These are phyloP conservation scores for Tyto alba DNA, from an alignment of 2,113 vertebrate species.

Conservation along the genomic window DNA sequence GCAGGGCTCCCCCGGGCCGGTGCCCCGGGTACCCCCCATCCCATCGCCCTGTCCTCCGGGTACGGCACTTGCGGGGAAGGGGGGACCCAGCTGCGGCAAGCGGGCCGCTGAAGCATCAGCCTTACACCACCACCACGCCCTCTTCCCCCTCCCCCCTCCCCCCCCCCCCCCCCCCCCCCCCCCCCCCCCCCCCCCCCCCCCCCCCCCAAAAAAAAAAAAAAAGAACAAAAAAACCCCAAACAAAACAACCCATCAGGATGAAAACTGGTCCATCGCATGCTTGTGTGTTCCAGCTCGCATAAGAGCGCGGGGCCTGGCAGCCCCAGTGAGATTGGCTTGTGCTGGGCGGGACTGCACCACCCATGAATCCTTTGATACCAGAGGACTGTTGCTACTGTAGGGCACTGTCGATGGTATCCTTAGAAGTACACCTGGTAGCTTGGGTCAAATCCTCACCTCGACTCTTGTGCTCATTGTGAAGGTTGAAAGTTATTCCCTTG, in stretches of 20 bases:
- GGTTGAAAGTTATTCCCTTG: neutral
- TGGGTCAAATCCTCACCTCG: neutral
- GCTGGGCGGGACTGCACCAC: accelerated
- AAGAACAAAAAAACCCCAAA: accelerated
- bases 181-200: no score
- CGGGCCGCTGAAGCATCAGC: neutral
- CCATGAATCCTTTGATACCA: neutral
- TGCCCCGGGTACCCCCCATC: neutral
- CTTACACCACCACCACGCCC: neutral
- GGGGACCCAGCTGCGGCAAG: neutral
- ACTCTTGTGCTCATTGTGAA: accelerated
- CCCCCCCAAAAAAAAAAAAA: no score
- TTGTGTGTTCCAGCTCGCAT: no score
- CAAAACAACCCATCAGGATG: neutral
- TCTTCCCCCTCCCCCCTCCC: no score
- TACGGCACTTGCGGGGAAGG: neutral
- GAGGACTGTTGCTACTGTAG: neutral
- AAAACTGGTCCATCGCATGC: accelerated
- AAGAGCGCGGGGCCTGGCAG: neutral
- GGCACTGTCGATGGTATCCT: neutral
- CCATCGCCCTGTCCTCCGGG: neutral
- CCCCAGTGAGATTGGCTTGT: neutral
- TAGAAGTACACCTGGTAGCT: neutral
- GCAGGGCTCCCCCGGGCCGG: neutral
- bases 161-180: no score